Conservation (phyloP, 1,140 invertebrate genomes). For the Epicauta chinensis region DNA sequence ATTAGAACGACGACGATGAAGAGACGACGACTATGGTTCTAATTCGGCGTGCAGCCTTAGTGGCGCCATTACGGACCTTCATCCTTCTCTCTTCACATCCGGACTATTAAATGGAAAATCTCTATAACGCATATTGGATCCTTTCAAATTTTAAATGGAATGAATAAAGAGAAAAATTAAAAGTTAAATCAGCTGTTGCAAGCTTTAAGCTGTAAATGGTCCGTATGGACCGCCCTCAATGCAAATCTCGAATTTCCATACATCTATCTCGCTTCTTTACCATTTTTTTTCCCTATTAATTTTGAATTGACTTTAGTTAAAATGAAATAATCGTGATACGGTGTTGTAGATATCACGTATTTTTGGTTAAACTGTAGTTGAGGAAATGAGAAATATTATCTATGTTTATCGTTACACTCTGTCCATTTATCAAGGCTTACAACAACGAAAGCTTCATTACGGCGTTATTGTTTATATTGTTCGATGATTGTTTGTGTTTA, state of each 20-base stretch:
- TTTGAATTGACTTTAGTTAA: not conserved
- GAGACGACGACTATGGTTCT: conserved; percentile 26
- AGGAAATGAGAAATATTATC: conserved; percentile 26
- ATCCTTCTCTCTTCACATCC: conserved; percentile 26
- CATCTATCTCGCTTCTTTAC: not conserved
- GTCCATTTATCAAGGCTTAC: no score
- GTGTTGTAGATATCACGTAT: conserved; percentile 25
- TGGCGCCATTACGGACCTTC: conserved; percentile 29
- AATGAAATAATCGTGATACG: not conserved
- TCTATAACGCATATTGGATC: not conserved
- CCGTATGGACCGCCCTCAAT: conserved; percentile 22
- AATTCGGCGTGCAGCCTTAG: conserved; percentile 34
- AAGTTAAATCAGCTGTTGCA: conserved; percentile 11
- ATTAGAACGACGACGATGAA: conserved; percentile 5
- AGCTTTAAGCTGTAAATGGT: conserved; percentile 19
- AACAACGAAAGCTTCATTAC: not conserved
- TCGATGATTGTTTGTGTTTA: not conserved
- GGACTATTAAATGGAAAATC: conserved; percentile 8
- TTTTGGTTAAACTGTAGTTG: conserved; percentile 29
- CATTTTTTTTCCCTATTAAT: not conserved
- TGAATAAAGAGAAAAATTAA: not conserved
- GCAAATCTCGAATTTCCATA: conserved; percentile 9
- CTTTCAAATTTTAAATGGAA: not conserved
- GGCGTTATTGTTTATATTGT: not conserved
- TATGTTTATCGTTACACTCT: not conserved